Conservation (phyloP, 2,888 invertebrate species). For the Cephus rjabovi region DNA sequence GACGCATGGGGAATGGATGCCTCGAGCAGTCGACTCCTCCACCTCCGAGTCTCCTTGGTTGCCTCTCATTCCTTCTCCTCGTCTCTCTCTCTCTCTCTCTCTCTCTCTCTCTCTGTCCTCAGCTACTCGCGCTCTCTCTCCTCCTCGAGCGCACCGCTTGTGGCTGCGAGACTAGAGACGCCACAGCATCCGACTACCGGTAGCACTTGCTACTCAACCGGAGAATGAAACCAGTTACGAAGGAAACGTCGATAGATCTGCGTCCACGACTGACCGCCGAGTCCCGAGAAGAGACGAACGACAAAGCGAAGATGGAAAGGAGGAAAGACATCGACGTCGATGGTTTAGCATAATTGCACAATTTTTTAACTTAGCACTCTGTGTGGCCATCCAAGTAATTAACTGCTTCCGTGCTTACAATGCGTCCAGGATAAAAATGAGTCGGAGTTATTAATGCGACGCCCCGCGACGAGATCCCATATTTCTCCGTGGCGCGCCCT, state of each 20-base stretch:
- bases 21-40: too few relatives aligned
- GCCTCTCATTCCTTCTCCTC: neutral
- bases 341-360: conserved; percentile 42
- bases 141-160: neutral
- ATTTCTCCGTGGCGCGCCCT: neutral
- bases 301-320: neutral
- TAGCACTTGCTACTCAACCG: too few relatives aligned
- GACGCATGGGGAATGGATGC: conserved; percentile 2
- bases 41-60: too few relatives aligned
- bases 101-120: too few relatives aligned
- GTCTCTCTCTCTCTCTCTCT: neutral
- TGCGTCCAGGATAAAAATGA: conserved; percentile 20
- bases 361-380: conserved; percentile 35
- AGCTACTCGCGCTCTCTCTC: too few relatives aligned
- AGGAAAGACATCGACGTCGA: conserved; percentile 27
- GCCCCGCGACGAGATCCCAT: conserved; percentile 8
- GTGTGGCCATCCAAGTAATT: conserved; percentile 25
- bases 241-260: too few relatives aligned
- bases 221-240: too few relatives aligned
- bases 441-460: conserved; percentile 16
- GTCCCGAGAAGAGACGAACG: too few relatives aligned
- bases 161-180: too few relatives aligned
- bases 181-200: too few relatives aligned
- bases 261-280: too few relatives aligned
- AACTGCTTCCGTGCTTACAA: conserved; percentile 22